These are phyloP conservation scores for Sparus aurata DNA, from an alignment of 2,797 vertebrate species.

Conservation along the genomic window DNA sequence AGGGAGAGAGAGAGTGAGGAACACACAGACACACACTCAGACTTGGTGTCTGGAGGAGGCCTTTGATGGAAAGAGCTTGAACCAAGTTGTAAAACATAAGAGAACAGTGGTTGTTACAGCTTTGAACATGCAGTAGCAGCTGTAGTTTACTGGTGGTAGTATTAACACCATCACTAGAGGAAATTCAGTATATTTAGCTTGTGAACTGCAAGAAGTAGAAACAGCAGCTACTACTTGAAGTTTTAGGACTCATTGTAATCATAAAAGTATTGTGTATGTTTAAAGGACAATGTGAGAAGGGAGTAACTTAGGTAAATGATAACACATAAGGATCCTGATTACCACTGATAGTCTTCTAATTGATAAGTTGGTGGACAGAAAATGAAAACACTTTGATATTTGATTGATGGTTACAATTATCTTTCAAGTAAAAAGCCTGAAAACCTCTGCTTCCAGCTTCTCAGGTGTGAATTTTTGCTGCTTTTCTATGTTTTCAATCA, in stretches of 20 bases:
- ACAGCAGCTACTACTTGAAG: background rate
- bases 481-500: background rate
- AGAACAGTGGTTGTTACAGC: constrained; percentile 13
- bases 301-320: background rate
- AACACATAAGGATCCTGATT: background rate
- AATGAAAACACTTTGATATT: background rate
- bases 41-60: constrained; percentile 37
- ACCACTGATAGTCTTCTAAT: background rate
- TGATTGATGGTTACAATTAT: background rate
- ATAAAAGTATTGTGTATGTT: background rate
- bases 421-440: background rate
- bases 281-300: background rate
- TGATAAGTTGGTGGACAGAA: background rate
- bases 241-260: background rate
- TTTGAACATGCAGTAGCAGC: background rate
- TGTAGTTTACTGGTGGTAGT: background rate
- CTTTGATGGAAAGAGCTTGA: constrained; percentile 33
- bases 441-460: background rate
- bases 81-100: constrained; percentile 42
- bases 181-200: background rate
- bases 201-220: background rate
- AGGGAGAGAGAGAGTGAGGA: background rate
- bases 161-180: background rate
- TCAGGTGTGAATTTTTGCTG: background rate
- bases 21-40: background rate